A percentile compares a stretch with the other conserved stretches of the same genome.
Evolutionary conservation across 2,113 vertebrate genomes (phyloP).

Genomic region (Bombycilla garrulus): DNA sequence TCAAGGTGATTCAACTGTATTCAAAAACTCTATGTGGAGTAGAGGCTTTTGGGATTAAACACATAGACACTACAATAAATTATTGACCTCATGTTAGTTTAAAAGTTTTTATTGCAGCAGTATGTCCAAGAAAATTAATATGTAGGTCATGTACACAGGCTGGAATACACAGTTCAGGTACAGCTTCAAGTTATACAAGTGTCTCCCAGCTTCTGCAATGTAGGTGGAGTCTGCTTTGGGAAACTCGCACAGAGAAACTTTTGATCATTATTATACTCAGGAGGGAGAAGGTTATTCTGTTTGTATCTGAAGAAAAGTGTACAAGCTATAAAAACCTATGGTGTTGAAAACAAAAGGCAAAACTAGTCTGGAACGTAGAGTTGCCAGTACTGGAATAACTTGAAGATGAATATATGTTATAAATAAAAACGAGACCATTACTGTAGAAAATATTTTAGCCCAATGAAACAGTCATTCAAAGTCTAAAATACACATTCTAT

Average conservation of each 20-base stretch:
- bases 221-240: neutral
- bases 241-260: neutral
- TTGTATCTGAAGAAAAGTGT: neutral
- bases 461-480: slow-evolving; percentile 52
- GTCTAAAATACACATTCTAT: slow-evolving; percentile 60
- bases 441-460: slow-evolving; percentile 36
- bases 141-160: neutral
- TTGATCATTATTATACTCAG: neutral
- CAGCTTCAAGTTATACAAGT: neutral
- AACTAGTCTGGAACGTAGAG: neutral
- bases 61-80: neutral
- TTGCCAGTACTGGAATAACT: slow-evolving; percentile 8
- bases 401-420: slow-evolving; percentile 32
- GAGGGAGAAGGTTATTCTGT: neutral
- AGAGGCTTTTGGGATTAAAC: neutral
- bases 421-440: slow-evolving; percentile 33
- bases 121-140: neutral
- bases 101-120: neutral
- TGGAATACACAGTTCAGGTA: neutral
- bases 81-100: neutral
- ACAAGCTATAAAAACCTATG: neutral
- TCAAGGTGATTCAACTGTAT: neutral
- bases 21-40: neutral
- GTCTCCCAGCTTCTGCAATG: neutral
- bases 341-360: slow-evolving; percentile 30